Conservation (phyloP, 2,888 invertebrate genomes). For the Monoplex corrugatus region DNA sequence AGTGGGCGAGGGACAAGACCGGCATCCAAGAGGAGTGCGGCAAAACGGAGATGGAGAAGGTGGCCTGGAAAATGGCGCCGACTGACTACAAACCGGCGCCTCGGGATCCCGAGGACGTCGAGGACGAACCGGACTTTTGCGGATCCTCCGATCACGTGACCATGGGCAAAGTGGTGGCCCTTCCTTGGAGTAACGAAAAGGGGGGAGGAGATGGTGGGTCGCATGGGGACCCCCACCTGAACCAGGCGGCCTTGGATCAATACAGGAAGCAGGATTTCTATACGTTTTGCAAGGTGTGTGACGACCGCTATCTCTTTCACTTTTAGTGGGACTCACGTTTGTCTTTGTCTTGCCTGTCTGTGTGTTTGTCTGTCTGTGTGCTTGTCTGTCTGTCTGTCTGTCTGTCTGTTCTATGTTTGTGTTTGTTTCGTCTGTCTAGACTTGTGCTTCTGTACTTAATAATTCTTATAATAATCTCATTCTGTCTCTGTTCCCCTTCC, state of each 20-base stretch:
- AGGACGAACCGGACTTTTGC: conserved; percentile 41
- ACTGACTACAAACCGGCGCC: conserved; percentile 50
- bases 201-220: background rate
- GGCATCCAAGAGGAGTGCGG: conserved; percentile 61
- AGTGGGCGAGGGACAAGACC: conserved; percentile 59
- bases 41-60: conserved; percentile 54
- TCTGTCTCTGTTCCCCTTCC: no score
- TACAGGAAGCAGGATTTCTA: conserved; percentile 62
- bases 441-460: no score
- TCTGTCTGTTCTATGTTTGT: no score
- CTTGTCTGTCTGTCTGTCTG: background rate
- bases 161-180: conserved; percentile 47
- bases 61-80: conserved; percentile 53
- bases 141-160: conserved; percentile 36
- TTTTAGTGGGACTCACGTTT: background rate
- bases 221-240: conserved; percentile 20
- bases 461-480: no score
- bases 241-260: conserved; percentile 47
- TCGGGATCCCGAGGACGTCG: conserved; percentile 34
- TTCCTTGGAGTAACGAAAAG: conserved; percentile 46
- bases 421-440: no score
- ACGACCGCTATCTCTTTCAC: no score
- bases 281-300: conserved; percentile 61
- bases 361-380: background rate
- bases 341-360: background rate